phyloP scores from a whole-genome alignment of 1,140 invertebrate genomes.

The Notospermus geniculatus region DNA sequence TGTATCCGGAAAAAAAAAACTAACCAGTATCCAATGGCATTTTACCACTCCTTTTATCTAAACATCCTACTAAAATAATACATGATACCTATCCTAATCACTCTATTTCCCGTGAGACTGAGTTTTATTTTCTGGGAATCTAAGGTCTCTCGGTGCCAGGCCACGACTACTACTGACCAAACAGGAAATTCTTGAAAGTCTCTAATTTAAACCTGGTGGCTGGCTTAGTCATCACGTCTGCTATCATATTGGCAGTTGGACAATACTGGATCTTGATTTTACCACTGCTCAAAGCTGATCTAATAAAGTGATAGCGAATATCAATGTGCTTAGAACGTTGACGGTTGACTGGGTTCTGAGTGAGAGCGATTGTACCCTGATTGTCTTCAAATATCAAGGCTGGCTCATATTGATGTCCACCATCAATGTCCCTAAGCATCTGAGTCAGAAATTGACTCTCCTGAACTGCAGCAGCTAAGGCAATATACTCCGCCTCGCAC shows the following conservation, averaged over 20 bases:
- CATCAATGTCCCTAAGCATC: constrained; percentile 13
- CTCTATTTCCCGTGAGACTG: too few relatives aligned
- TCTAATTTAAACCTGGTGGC: background rate
- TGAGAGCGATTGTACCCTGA: constrained; percentile 47
- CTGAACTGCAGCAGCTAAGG: constrained; percentile 19
- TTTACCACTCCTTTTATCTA: too few relatives aligned
- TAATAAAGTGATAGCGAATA: constrained; percentile 46
- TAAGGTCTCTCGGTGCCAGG: too few relatives aligned
- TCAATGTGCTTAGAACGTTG: constrained; percentile 50
- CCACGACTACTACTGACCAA: too few relatives aligned
- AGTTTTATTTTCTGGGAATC: too few relatives aligned
- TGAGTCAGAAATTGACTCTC: constrained; percentile 24
- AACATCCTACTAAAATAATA: too few relatives aligned
- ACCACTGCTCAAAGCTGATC: constrained; percentile 32
- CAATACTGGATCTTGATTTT: constrained; percentile 10
- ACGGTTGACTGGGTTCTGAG: constrained; percentile 50
- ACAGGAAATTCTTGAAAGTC: too few relatives aligned
- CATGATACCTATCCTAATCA: too few relatives aligned
- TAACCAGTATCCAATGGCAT: too few relatives aligned
- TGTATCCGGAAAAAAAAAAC: too few relatives aligned
- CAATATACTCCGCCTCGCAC: constrained; percentile 51
- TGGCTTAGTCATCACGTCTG: constrained; percentile 19
- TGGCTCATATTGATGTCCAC: background rate
- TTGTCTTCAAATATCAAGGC: too few relatives aligned
- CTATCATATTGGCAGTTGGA: background rate